Percentiles rank a stretch among this genome's conserved stretches.
Conservation (phyloP, 2,797 vertebrate genomes). For the Myotis myotis region DNA sequence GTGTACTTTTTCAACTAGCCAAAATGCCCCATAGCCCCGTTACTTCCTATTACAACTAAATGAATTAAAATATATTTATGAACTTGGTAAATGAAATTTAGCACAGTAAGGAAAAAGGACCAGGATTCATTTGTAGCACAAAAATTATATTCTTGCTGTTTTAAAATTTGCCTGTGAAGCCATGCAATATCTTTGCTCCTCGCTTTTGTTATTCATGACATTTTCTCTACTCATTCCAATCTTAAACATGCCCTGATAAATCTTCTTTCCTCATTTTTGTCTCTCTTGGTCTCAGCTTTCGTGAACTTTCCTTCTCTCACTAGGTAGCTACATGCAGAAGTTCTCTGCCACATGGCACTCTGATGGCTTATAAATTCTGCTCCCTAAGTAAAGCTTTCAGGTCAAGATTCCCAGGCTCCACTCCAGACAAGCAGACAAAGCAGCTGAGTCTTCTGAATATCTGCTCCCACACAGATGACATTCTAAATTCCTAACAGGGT, state of each 20-base stretch:
- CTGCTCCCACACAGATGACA: conserved; percentile 24
- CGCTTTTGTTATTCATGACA: not conserved
- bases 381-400: not conserved
- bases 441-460: conserved; percentile 34
- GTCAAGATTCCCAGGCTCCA: not conserved
- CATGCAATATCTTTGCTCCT: not conserved
- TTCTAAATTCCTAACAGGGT: conserved; percentile 17
- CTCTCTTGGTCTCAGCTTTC: not conserved
- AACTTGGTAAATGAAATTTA: conserved; percentile 10
- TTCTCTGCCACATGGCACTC: not conserved
- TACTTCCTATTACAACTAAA: not conserved
- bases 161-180: not conserved
- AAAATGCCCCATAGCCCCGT: not conserved
- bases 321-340: not conserved
- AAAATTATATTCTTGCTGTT: not conserved
- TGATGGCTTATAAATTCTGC: conserved; percentile 1
- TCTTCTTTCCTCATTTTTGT: not conserved
- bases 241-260: not conserved
- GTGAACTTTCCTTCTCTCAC: not conserved
- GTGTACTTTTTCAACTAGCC: not conserved
- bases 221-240: not conserved
- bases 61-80: not conserved
- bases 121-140: not conserved
- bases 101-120: not conserved
- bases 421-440: not conserved